phyloP scores from a whole-genome alignment of 2,888 invertebrate genomes.

The Phyto melanocephala region DNA sequence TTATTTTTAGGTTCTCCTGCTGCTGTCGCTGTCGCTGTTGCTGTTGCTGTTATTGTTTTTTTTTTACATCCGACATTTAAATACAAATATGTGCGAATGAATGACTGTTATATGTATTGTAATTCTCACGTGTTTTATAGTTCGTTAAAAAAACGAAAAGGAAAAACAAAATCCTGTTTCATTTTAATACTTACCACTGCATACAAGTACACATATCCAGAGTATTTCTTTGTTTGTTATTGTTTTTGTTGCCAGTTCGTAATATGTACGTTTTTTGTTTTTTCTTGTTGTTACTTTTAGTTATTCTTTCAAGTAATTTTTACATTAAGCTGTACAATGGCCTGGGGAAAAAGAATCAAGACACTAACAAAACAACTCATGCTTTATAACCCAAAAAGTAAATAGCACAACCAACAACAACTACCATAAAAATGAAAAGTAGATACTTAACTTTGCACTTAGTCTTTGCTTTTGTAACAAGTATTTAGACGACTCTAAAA shows the following conservation, averaged over 20 bases:
- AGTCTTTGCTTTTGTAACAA: conserved; percentile 29
- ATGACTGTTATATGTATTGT: conserved; percentile 3
- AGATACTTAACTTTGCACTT: conserved; percentile 59
- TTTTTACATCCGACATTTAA: not conserved
- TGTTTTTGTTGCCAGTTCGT: no score
- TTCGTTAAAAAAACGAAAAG: not conserved
- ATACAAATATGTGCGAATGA: not conserved
- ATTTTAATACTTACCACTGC: not conserved
- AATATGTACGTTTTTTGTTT: not conserved
- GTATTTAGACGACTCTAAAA: conserved; percentile 4
- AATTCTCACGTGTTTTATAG: conserved; percentile 26
- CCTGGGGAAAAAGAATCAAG: conserved; percentile 27
- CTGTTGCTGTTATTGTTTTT: not conserved
- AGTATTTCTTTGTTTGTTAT: not conserved
- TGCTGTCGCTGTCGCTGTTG: not conserved
- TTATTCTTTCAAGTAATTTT: conserved; percentile 37
- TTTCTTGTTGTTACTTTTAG: conserved; percentile 3
- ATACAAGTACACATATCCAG: no score
- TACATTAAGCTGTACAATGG: conserved; percentile 48
- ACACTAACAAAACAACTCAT: not conserved
- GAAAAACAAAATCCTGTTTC: not conserved
- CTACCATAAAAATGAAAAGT: not conserved
- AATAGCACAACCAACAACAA: conserved; percentile 8
- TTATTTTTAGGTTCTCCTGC: not conserved
- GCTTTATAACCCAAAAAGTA: not conserved